Evolutionary conservation across 2,797 vertebrate genomes (phyloP).

Genomic region (Crax fasciolata): DNA sequence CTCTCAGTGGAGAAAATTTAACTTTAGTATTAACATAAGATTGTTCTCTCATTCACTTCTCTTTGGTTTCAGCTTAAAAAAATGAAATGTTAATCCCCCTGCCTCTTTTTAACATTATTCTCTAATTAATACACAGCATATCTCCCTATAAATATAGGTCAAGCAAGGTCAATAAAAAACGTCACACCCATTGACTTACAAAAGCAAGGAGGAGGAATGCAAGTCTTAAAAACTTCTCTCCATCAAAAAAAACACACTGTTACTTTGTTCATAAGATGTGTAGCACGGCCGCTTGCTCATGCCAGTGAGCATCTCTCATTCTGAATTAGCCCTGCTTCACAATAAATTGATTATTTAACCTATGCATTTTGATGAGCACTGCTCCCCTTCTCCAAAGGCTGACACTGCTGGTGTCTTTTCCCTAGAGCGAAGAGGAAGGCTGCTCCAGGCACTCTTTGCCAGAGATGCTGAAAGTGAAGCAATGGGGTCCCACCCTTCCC

Average conservation of each 20-base stretch:
- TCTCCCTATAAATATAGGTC: neutral
- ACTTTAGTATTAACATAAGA: neutral
- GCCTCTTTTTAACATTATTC: neutral
- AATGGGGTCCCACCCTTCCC: slow-evolving; percentile 38
- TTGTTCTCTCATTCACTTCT: neutral
- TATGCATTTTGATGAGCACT: neutral
- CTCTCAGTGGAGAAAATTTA: neutral
- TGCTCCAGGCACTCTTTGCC: slow-evolving; percentile 6
- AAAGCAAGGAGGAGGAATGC: neutral
- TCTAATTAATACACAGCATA: neutral
- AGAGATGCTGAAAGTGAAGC: slow-evolving; percentile 13
- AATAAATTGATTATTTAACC: neutral
- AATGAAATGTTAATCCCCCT: neutral
- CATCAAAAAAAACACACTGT: neutral
- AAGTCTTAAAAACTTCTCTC: neutral
- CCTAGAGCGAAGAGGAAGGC: neutral
- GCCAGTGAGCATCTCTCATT: neutral
- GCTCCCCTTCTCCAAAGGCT: neutral
- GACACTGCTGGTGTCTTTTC: neutral
- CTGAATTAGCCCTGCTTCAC: neutral
- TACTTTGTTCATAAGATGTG: neutral
- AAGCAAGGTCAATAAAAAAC: neutral
- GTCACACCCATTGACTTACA: neutral
- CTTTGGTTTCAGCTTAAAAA: neutral
- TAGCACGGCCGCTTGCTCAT: neutral